Conservation (phyloP, 2,797 vertebrate species). For the Lutjanus campechanus region DNA sequence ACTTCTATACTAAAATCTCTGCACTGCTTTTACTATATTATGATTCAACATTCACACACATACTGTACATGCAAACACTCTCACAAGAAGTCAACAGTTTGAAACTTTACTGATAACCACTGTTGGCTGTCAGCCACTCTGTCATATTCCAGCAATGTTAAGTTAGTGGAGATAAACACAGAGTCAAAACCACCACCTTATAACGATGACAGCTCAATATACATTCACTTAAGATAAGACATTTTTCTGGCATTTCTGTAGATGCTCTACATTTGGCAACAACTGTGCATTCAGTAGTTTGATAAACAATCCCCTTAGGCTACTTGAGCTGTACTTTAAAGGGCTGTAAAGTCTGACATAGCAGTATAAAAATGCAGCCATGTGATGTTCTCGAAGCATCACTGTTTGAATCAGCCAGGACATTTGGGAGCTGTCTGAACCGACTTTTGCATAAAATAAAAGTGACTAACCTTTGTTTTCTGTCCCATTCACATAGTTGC, state of each 20-base stretch:
- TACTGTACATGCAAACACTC: not conserved
- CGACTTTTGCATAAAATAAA: conserved; percentile 12
- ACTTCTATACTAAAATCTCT: not conserved
- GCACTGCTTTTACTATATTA: not conserved
- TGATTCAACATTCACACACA: not conserved
- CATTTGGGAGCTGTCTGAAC: not conserved
- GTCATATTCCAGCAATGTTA: not conserved
- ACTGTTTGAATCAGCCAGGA: not conserved
- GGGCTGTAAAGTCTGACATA: not conserved
- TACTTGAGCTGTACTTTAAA: not conserved
- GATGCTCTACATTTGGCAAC: not conserved
- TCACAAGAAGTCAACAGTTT: not conserved
- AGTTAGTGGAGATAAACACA: not conserved
- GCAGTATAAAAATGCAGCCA: not conserved
- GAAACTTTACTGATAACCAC: not conserved
- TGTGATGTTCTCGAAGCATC: conserved; percentile 39
- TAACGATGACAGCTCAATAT: not conserved
- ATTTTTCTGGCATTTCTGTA: not conserved
- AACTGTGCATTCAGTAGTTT: not conserved
- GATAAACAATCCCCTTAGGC: not conserved
- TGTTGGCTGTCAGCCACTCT: not conserved
- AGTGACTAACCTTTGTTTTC: conserved; percentile 74
- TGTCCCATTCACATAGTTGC: conserved; percentile 67
- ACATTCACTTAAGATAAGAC: not conserved
- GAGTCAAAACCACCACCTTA: not conserved